phyloP scores from a whole-genome alignment of 1,140 invertebrate species.

The Heliothis virescens region DNA sequence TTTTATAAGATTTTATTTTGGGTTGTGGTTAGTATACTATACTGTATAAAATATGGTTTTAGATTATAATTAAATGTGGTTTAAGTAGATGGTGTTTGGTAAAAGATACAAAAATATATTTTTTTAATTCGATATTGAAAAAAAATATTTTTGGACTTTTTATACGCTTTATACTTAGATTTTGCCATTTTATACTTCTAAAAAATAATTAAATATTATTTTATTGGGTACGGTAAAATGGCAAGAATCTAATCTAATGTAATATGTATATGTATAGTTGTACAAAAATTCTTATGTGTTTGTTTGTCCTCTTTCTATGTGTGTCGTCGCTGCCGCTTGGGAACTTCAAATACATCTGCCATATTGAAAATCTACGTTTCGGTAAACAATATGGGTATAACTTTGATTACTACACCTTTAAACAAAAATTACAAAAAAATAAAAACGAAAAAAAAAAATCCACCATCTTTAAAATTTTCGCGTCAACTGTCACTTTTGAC shows the following conservation, averaged over 20 bases:
- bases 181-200: conserved; percentile 7
- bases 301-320: conserved; percentile 57
- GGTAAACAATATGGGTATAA: conserved; percentile 12
- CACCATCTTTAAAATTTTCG: not conserved
- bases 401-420: not conserved
- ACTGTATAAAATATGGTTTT: too few relatives aligned
- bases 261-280: not conserved
- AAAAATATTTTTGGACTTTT: too few relatives aligned
- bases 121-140: too few relatives aligned
- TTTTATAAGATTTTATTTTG: too few relatives aligned
- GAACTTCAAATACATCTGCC: not conserved
- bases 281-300: conserved; percentile 15
- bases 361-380: not conserved
- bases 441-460: not conserved
- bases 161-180: conserved; percentile 2
- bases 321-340: conserved; percentile 40
- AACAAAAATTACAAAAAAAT: not conserved
- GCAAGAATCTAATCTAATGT: conserved; percentile 1
- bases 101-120: too few relatives aligned
- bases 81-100: too few relatives aligned
- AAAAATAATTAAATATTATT: not conserved
- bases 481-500: conserved; percentile 24
- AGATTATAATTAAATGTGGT: too few relatives aligned
- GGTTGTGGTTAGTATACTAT: too few relatives aligned
- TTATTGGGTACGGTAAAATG: conserved; percentile 3